Evolutionary conservation across 2,113 vertebrate genomes (phyloP).

Genomic region (Zeus faber): DNA sequence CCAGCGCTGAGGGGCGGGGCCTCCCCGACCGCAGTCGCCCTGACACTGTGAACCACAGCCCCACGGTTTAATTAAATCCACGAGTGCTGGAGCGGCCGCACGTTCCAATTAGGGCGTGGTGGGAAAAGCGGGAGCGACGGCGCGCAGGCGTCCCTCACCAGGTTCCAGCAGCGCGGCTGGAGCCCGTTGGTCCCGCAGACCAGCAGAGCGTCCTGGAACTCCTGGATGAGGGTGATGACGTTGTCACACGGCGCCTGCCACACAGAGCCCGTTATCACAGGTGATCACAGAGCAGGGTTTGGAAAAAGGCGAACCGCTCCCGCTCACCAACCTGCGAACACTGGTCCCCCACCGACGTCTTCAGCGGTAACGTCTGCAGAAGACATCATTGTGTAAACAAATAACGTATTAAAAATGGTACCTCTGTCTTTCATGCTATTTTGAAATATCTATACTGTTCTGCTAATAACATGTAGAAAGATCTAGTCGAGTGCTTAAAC

Average conservation of each 20-base stretch:
- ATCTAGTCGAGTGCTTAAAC: too few relatives aligned
- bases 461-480: background rate
- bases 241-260: slow-evolving; percentile 59
- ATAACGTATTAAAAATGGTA: background rate
- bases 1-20: background rate
- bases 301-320: background rate
- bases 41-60: too few relatives aligned
- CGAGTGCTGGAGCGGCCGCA: too few relatives aligned
- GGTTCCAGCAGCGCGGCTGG: slow-evolving; percentile 64
- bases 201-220: slow-evolving; percentile 57
- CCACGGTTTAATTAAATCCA: too few relatives aligned
- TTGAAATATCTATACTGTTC: background rate
- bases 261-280: slow-evolving; percentile 17
- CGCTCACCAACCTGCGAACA: slow-evolving; percentile 58
- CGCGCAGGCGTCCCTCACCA: too few relatives aligned
- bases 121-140: too few relatives aligned
- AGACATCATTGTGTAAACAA: background rate
- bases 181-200: slow-evolving; percentile 71
- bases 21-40: too few relatives aligned
- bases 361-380: slow-evolving; percentile 53
- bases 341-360: background rate
- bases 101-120: too few relatives aligned
- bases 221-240: slow-evolving; percentile 69
- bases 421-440: too few relatives aligned
- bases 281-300: too few relatives aligned